These are phyloP conservation scores for Tenualosa ilisha DNA, from an alignment of 2,797 vertebrate genomes.

Conservation along the genomic window DNA sequence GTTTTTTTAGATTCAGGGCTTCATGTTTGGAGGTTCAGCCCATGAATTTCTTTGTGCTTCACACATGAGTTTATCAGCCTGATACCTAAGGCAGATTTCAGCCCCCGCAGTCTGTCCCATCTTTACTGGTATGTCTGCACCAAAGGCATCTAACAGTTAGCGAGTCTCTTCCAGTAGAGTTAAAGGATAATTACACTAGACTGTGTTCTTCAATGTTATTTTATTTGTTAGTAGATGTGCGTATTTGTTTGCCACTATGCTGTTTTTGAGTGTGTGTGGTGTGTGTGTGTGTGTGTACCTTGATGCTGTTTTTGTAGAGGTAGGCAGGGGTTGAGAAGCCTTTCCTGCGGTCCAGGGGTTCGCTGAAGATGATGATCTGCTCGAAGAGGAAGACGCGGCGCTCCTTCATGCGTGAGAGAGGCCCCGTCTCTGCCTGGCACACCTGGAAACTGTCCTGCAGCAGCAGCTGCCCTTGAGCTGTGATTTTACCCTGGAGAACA, in stretches of 20 bases:
- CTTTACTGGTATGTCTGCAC: not conserved
- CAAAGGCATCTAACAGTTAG: too few relatives aligned
- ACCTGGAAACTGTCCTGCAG: slow-evolving; percentile 97
- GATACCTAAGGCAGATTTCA: too few relatives aligned
- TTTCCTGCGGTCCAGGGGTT: slow-evolving; percentile 97
- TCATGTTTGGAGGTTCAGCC: too few relatives aligned
- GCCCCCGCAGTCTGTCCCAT: not conserved
- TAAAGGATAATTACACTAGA: not conserved
- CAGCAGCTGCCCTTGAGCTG: slow-evolving; percentile 94
- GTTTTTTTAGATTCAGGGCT: too few relatives aligned
- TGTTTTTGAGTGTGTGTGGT: not conserved
- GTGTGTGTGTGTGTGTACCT: slow-evolving; percentile 71
- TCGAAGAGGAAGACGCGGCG: slow-evolving; percentile 96
- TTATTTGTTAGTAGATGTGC: too few relatives aligned
- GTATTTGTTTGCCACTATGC: too few relatives aligned
- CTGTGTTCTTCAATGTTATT: too few relatives aligned
- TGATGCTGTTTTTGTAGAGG: slow-evolving; percentile 97
- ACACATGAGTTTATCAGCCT: too few relatives aligned
- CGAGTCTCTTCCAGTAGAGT: too few relatives aligned
- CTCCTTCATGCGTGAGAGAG: slow-evolving; percentile 91
- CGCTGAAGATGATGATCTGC: slow-evolving; percentile 98
- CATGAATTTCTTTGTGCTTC: too few relatives aligned
- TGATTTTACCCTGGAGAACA: slow-evolving; percentile 90
- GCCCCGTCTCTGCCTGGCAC: slow-evolving; percentile 45
- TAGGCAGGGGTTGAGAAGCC: slow-evolving; percentile 95